A percentile compares a stretch with the other conserved stretches of the same genome.
Conservation (phyloP, 1,140 invertebrate genomes). For the Marisa cornuarietis region DNA sequence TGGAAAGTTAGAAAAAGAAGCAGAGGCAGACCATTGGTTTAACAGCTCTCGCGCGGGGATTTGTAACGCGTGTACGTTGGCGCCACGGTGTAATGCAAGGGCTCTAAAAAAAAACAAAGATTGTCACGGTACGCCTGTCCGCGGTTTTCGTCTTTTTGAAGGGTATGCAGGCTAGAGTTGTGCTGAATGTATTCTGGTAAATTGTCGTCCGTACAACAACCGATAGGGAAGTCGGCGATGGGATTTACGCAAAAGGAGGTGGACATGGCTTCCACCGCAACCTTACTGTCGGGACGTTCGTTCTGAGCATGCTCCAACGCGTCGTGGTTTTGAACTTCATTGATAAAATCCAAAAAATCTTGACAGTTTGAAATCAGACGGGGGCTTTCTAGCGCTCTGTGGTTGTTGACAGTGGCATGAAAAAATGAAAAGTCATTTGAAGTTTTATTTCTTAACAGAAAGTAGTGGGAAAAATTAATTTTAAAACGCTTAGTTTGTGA, state of each 20-base stretch:
- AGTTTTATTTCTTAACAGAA: neutral
- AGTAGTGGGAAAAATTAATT: constrained; percentile 6
- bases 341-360: neutral
- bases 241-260: neutral
- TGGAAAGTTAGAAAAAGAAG: neutral
- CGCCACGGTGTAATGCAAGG: neutral
- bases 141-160: neutral
- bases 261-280: neutral
- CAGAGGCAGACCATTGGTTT: neutral
- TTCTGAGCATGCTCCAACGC: neutral
- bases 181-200: neutral
- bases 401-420: constrained; percentile 1
- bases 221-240: constrained; percentile 4
- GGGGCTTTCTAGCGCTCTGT: neutral
- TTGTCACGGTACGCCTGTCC: neutral
- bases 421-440: neutral
- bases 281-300: neutral
- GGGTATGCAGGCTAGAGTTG: neutral
- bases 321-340: neutral
- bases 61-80: neutral
- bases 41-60: neutral
- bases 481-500: neutral
- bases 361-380: neutral
- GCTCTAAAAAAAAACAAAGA: neutral
- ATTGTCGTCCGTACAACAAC: neutral